Percentiles rank a stretch among this genome's conserved stretches.
Evolutionary conservation across 2,797 vertebrate species (phyloP).

Genomic region (Siniperca obscura): DNA sequence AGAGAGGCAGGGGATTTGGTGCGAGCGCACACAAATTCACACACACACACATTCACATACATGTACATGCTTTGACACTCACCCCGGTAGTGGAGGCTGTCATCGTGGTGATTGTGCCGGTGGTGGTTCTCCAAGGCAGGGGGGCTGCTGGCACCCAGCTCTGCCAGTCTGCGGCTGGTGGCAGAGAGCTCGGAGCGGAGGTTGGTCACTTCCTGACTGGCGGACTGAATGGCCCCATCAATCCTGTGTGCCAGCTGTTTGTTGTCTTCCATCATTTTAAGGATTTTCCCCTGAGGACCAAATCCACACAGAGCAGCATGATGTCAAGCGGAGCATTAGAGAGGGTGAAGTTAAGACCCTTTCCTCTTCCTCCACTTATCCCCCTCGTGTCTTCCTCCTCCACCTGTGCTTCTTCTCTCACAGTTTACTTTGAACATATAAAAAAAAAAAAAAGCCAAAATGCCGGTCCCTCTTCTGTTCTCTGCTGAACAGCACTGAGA

Average conservation of each 20-base stretch:
- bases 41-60: conserved; percentile 24
- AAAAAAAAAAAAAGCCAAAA: conserved; percentile 33
- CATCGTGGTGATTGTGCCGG: conserved; percentile 86
- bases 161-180: conserved; percentile 92
- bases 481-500: conserved; percentile 40
- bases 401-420: conserved; percentile 67
- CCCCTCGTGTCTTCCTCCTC: conserved; percentile 46
- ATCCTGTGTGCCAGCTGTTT: conserved; percentile 94
- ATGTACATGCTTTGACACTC: conserved; percentile 60
- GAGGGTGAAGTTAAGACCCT: conserved; percentile 62
- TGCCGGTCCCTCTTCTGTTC: conserved; percentile 33
- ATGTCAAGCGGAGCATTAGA: conserved; percentile 84
- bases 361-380: conserved; percentile 49
- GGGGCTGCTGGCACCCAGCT: conserved; percentile 88
- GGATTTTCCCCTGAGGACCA: conserved; percentile 92
- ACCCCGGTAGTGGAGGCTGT: conserved; percentile 80
- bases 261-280: conserved; percentile 96
- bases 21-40: not conserved
- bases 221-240: conserved; percentile 93
- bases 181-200: conserved; percentile 92
- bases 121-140: conserved; percentile 88
- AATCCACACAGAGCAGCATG: conserved; percentile 90
- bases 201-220: conserved; percentile 93
- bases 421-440: conserved; percentile 70
- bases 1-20: not conserved